Evolutionary conservation across 2,797 vertebrate genomes (phyloP).

Genomic region (Gymnoscopelus braueri): DNA sequence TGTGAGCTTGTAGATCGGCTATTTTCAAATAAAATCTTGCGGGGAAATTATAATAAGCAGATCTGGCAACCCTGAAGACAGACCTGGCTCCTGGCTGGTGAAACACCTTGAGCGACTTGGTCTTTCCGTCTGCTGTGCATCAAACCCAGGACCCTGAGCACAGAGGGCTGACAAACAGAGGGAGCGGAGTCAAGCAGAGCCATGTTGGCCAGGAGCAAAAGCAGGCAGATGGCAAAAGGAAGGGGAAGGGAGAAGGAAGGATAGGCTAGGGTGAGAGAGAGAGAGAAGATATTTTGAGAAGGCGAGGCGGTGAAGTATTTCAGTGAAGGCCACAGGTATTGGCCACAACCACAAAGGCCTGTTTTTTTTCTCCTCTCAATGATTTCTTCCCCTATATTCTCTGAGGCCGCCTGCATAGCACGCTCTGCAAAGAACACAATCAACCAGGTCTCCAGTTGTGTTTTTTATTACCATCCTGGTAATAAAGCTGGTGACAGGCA

Average conservation of each 20-base stretch:
- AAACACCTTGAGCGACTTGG: constrained; percentile 21
- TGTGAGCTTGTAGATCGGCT: too few relatives aligned
- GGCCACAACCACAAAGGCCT: neutral
- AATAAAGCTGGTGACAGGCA: neutral
- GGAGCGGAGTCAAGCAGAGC: constrained; percentile 16
- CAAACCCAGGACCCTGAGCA: constrained; percentile 6
- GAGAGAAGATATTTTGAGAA: neutral
- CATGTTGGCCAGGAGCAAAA: constrained; percentile 29
- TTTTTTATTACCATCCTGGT: constrained; percentile 12
- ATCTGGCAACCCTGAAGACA: too few relatives aligned
- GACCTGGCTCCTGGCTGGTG: constrained; percentile 9
- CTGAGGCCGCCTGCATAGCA: constrained; percentile 16
- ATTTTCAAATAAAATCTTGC: too few relatives aligned
- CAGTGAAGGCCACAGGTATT: too few relatives aligned
- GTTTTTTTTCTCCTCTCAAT: constrained; percentile 1
- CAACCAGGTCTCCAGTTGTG: constrained; percentile 24
- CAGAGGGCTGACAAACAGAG: constrained; percentile 32
- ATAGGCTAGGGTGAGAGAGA: neutral
- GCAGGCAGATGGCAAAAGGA: constrained; percentile 43
- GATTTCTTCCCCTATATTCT: constrained; percentile 21
- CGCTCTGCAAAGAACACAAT: constrained; percentile 27
- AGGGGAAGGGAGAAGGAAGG: constrained; percentile 5
- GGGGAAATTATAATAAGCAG: too few relatives aligned
- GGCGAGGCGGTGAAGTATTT: too few relatives aligned
- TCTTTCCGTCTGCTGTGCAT: constrained; percentile 24